These are phyloP conservation scores for Anthonomus grandis DNA, from an alignment of 1,140 invertebrate species.

Conservation along the genomic window DNA sequence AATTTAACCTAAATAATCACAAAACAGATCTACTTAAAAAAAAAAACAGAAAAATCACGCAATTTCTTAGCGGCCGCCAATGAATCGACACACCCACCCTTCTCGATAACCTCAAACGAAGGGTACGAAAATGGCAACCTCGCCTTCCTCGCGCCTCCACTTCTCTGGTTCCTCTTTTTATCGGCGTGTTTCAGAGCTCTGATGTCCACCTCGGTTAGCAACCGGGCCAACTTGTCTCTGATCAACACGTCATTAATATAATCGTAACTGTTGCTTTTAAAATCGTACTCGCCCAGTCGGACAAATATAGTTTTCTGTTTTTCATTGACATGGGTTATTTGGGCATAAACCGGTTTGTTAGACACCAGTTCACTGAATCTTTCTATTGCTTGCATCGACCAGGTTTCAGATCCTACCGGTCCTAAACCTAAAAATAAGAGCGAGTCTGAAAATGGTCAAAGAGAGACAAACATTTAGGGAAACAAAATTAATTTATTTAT, in stretches of 20 bases:
- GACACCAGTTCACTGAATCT: slow-evolving; percentile 8
- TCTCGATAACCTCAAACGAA: slow-evolving; percentile 2
- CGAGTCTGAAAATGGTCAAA: too few species aligned
- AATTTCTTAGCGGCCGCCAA: not conserved
- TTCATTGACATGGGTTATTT: slow-evolving; percentile 7
- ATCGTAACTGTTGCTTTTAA: not conserved
- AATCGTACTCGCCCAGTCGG: slow-evolving; percentile 5
- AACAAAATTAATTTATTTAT: too few species aligned
- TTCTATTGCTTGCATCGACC: slow-evolving; percentile 11
- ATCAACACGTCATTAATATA: slow-evolving; percentile 2
- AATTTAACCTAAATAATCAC: too few species aligned
- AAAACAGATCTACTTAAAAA: too few species aligned
- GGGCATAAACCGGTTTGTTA: slow-evolving; percentile 8
- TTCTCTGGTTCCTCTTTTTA: not conserved
- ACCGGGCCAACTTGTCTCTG: slow-evolving; percentile 1
- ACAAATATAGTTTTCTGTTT: slow-evolving; percentile 2
- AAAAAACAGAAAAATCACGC: too few species aligned
- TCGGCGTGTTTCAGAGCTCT: slow-evolving; percentile 1
- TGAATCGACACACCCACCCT: not conserved
- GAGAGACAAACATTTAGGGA: too few species aligned
- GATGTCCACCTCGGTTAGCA: not conserved
- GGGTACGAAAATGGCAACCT: slow-evolving; percentile 7
- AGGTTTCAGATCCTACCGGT: slow-evolving; percentile 7
- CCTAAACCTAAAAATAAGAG: slow-evolving; percentile 18
- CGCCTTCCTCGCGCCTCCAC: not conserved